Conservation (phyloP, 2,113 vertebrate species). For the Protobothrops mucrosquamatus region DNA sequence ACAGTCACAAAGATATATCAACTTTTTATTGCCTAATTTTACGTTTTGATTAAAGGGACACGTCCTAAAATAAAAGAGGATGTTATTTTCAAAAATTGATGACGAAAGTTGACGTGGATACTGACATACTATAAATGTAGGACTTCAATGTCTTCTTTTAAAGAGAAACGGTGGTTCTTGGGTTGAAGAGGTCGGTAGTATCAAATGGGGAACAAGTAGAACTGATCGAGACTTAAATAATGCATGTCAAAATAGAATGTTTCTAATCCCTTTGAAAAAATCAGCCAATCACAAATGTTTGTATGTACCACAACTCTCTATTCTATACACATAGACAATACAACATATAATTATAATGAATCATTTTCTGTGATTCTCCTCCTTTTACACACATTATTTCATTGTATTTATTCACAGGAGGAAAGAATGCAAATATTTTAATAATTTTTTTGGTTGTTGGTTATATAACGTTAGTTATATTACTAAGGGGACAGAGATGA, state of each 20-base stretch:
- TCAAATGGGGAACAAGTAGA: too few species aligned
- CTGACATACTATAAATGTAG: too few species aligned
- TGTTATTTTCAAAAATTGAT: background rate
- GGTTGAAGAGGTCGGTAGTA: too few species aligned
- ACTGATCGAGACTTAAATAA: too few species aligned
- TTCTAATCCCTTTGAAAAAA: background rate
- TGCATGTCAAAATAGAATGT: background rate
- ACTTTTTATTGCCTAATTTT: background rate
- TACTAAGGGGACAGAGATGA: background rate
- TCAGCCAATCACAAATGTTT: background rate
- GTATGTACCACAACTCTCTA: background rate
- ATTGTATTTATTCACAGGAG: background rate
- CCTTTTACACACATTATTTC: background rate
- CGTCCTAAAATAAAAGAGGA: too few species aligned
- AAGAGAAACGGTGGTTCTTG: too few species aligned
- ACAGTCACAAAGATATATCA: background rate
- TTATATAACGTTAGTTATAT: background rate
- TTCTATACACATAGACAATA: background rate
- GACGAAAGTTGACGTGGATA: too few species aligned
- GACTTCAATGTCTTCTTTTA: too few species aligned
- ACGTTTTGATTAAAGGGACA: too few species aligned
- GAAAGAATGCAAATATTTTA: background rate
- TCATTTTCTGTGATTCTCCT: background rate
- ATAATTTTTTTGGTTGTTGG: background rate
- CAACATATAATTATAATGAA: background rate